Conservation (phyloP, 2,888 invertebrate genomes). For the Cylindroiulus punctatus region DNA sequence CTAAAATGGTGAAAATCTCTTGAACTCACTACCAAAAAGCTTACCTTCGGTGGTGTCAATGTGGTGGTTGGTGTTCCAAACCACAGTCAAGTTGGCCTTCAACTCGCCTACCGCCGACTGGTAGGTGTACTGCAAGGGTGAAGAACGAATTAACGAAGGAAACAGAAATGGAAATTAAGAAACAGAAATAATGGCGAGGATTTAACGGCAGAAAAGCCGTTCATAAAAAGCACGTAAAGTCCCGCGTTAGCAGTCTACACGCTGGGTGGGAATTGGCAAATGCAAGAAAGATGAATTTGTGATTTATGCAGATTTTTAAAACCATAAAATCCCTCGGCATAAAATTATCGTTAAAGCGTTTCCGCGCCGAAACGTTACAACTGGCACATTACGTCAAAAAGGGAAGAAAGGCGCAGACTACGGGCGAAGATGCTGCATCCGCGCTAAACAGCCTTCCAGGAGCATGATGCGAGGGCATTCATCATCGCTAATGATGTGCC, state of each 20-base stretch:
- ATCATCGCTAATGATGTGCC: conserved; percentile 39
- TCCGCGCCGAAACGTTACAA: conserved; percentile 41
- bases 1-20: not conserved
- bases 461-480: conserved; percentile 22
- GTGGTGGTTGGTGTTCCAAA: conserved; percentile 94
- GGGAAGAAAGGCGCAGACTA: conserved; percentile 20
- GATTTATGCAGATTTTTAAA: conserved; percentile 45
- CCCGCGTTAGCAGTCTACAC: not conserved
- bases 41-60: conserved; percentile 80
- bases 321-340: conserved; percentile 44
- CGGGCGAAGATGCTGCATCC: conserved; percentile 5
- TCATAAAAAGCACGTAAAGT: not conserved
- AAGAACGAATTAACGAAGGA: conserved; percentile 19
- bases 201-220: not conserved
- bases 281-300: conserved; percentile 28
- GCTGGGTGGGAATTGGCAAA: not conserved
- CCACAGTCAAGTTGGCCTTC: conserved; percentile 86
- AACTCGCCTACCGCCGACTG: conserved; percentile 87
- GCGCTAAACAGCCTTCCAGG: conserved; percentile 40
- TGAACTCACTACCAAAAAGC: not conserved
- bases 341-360: conserved; percentile 39
- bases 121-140: conserved; percentile 78
- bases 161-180: conserved; percentile 55
- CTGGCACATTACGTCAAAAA: conserved; percentile 24
- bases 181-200: conserved; percentile 55